These are phyloP conservation scores for Diadegma fenestrale DNA, from an alignment of 2,888 invertebrate species.

Conservation along the genomic window DNA sequence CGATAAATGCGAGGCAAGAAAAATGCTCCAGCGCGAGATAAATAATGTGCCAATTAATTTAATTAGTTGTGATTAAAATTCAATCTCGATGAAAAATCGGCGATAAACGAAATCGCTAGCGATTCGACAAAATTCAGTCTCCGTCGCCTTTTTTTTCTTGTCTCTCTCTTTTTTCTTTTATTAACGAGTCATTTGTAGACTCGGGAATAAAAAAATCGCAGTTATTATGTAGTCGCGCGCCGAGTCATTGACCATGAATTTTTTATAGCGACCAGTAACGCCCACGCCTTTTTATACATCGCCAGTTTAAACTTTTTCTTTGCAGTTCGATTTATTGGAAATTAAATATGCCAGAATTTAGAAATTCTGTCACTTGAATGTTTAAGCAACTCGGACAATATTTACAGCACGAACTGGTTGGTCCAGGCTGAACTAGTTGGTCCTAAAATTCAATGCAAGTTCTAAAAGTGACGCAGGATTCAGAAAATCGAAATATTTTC, in stretches of 20 bases:
- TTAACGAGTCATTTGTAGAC: neutral
- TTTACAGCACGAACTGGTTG: too few relatives aligned
- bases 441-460: too few relatives aligned
- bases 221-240: conserved; percentile 50
- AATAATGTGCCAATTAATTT: neutral
- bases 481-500: neutral
- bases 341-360: neutral
- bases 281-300: conserved; percentile 52
- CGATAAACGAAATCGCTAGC: neutral
- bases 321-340: conserved; percentile 15
- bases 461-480: neutral
- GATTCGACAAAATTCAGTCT: neutral
- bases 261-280: conserved; percentile 62
- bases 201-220: neutral
- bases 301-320: neutral
- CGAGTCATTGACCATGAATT: conserved; percentile 77
- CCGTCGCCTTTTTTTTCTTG: too few relatives aligned
- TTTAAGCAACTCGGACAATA: too few relatives aligned
- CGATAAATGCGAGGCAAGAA: neutral
- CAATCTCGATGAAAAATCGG: neutral
- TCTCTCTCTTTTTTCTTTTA: neutral
- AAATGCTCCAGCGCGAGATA: neutral
- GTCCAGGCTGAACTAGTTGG: too few relatives aligned
- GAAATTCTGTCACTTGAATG: neutral
- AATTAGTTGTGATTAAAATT: neutral